A percentile compares a stretch with the other conserved stretches of the same genome.
Evolutionary conservation across 2,797 vertebrate species (phyloP).

Genomic region (Denticeps clupeoides): DNA sequence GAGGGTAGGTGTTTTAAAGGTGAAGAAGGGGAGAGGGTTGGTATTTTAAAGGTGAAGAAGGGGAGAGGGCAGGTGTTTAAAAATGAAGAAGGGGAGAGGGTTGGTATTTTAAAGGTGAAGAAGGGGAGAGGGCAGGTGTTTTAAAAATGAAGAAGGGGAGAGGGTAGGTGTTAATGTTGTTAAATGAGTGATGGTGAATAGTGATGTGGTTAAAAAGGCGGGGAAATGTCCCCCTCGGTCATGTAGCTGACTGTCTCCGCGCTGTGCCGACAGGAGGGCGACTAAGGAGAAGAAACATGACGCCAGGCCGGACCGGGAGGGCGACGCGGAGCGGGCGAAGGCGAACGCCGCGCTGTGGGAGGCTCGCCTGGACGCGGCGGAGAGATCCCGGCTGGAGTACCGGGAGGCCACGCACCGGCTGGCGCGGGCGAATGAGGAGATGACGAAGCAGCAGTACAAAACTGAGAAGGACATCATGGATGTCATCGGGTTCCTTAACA

Average conservation of each 20-base stretch:
- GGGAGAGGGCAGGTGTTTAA: too few relatives aligned
- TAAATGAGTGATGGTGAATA: too few relatives aligned
- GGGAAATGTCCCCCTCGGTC: too few relatives aligned
- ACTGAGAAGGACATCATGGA: constrained; percentile 63
- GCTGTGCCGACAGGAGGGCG: constrained; percentile 42
- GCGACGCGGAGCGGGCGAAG: constrained; percentile 63
- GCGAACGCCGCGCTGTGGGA: constrained; percentile 72
- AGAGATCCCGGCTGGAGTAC: constrained; percentile 57
- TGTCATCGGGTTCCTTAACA: constrained; percentile 48
- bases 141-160: too few relatives aligned
- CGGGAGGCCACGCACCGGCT: constrained; percentile 51
- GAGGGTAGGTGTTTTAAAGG: too few relatives aligned
- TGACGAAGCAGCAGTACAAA: constrained; percentile 56
- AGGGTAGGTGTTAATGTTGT: too few relatives aligned
- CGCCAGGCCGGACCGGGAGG: constrained; percentile 53
- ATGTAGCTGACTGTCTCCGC: not conserved
- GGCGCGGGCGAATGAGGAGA: constrained; percentile 58
- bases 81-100: too few relatives aligned
- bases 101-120: too few relatives aligned
- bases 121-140: too few relatives aligned
- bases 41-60: too few relatives aligned
- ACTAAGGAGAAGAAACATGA: constrained; percentile 56
- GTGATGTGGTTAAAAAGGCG: too few relatives aligned
- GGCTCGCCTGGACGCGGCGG: constrained; percentile 58
- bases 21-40: too few relatives aligned